Percentiles rank a stretch among this genome's conserved stretches.
phyloP scores from a whole-genome alignment of 2,113 vertebrate species.

The Oryzias celebensis region DNA sequence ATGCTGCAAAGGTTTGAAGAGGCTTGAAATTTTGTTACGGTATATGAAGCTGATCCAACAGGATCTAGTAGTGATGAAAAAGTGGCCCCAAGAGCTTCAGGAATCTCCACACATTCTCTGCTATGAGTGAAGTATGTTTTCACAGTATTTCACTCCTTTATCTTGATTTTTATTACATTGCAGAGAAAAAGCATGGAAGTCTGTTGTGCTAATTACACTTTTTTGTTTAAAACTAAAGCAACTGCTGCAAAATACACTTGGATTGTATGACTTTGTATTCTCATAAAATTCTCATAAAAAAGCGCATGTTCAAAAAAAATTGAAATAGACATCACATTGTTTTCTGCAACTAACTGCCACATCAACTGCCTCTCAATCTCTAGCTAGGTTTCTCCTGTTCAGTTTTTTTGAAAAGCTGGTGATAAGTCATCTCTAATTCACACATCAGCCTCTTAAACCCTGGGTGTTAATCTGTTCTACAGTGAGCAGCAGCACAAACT shows the following conservation, averaged over 20 bases:
- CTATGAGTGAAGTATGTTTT: conserved; percentile 18
- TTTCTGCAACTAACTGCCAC: conserved; percentile 2
- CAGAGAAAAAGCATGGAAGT: conserved; percentile 3
- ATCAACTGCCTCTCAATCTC: conserved; percentile 12
- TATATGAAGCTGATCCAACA: conserved; percentile 52
- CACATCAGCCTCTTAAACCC: conserved; percentile 59
- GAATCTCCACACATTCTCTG: conserved; percentile 41
- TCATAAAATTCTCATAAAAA: neutral
- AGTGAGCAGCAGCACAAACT: conserved; percentile 34
- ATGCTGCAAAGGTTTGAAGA: conserved; percentile 19
- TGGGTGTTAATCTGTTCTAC: conserved; percentile 51
- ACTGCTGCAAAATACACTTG: neutral
- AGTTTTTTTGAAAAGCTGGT: conserved; percentile 42
- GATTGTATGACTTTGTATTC: neutral
- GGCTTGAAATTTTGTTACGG: conserved; percentile 27
- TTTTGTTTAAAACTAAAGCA: no score
- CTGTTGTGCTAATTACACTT: neutral
- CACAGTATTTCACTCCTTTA: conserved; percentile 32
- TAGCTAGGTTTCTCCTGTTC: conserved; percentile 26
- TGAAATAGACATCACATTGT: neutral
- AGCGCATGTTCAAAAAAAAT: neutral
- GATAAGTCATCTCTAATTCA: conserved; percentile 71
- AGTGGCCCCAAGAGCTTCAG: conserved; percentile 34
- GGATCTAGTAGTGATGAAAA: conserved; percentile 60
- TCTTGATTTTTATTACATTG: conserved; percentile 11